Base-by-base conservation (phyloP, 92 coral and sea anemone genomes). In the Muricea muricata region DNA sequence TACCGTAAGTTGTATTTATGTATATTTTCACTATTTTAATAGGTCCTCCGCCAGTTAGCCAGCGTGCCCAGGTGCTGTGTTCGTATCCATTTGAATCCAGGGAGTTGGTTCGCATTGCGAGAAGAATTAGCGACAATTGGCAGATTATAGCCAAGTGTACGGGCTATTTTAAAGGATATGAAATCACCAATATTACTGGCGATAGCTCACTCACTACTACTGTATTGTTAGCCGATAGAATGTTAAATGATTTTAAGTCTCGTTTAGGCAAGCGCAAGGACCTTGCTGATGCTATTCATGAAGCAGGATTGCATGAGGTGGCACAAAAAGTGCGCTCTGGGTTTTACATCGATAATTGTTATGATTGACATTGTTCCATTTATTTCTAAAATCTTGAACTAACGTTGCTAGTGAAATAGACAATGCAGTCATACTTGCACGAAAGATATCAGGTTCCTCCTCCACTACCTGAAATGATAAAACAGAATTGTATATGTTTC, bases 71-170 rank as follows among this genome's bases (percentile, higher is more conserved):
- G 13, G 34, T 23, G 11, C 0, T 54, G 32, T 57, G 83, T 78
- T 8, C 31, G 1, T 1, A 4, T n/a, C 30, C 69, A 30, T 78
- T 78, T 39, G 29, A 61, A 24, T 1, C 30, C 13, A 21, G 26
- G 33, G 83, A 78, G 54, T 40, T 78, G 52, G 35, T 58, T 7
- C 50, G 69, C 37, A 78, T 78, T 32, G 83, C 83, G 11, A 70
- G 58, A 35, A 23, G 83, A 40, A 67, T 76, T 0, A 35, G 65
- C 7, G 65, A 48, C 1, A n/a, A 7, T 26, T 88, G 91, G 91
- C 11, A 14, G 40, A 39, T 33, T 33, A 28, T 83, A 1, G 82
- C 75, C 57, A 68, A 34, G 10, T 25, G 13, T 11, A 63, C 83
- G 1, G 68, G 34, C 5, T 14, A 2, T n/a, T 75, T 68, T 55